These are phyloP conservation scores for Ceratina calcarata DNA, from an alignment of 1,140 invertebrate species.

Conservation along the genomic window DNA sequence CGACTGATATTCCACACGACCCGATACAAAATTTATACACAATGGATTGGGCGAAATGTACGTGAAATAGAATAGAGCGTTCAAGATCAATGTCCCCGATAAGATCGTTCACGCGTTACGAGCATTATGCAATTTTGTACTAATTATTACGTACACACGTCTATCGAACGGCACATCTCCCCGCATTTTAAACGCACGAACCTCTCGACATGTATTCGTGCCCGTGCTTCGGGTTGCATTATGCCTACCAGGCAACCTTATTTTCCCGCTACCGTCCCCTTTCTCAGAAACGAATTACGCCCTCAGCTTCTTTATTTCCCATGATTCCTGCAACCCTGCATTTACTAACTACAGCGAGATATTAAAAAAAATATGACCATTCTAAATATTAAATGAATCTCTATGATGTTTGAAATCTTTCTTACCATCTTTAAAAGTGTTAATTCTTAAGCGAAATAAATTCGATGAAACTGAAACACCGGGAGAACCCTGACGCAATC, in stretches of 20 bases:
- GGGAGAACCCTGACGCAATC: too few relatives aligned
- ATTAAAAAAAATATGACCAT: not conserved
- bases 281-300: conserved; percentile 22
- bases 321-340: not conserved
- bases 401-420: too few relatives aligned
- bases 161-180: conserved; percentile 35
- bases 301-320: conserved; percentile 12
- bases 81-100: conserved; percentile 34
- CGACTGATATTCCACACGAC: not conserved
- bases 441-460: too few relatives aligned
- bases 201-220: conserved; percentile 22
- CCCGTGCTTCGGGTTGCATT: not conserved
- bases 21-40: conserved; percentile 1
- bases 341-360: not conserved
- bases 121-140: conserved; percentile 37
- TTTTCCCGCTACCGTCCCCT: not conserved
- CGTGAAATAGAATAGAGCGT: conserved; percentile 19
- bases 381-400: too few relatives aligned
- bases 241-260: conserved; percentile 9
- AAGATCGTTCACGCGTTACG: not conserved
- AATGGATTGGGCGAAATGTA: conserved; percentile 12
- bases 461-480: too few relatives aligned
- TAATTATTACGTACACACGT: conserved; percentile 40
- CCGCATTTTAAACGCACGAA: conserved; percentile 45
- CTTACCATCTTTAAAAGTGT: too few relatives aligned